Evolutionary conservation across 2,888 invertebrate genomes (phyloP).

Genomic region (Tanaodytes sp.): DNA sequence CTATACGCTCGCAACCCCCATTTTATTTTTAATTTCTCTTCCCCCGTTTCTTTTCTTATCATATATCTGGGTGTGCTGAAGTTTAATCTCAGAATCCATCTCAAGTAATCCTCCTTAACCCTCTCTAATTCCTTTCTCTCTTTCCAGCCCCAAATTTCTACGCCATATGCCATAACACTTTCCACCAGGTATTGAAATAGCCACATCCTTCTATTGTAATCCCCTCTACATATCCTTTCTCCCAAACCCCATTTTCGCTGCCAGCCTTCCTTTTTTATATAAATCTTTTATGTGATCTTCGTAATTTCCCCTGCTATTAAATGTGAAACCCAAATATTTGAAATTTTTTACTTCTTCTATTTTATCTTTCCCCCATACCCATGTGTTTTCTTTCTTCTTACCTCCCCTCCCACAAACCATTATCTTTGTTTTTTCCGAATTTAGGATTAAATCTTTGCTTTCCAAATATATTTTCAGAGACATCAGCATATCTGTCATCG

Average conservation of each 20-base stretch:
- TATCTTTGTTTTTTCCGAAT: neutral
- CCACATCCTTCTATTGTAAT: neutral
- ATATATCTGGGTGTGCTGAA: neutral
- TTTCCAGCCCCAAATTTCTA: slow-evolving; percentile 28
- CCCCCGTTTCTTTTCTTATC: neutral
- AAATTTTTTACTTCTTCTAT: neutral
- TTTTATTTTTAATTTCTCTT: neutral
- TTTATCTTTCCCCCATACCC: neutral
- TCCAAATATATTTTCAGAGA: neutral
- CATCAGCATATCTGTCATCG: neutral
- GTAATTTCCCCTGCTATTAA: too few relatives aligned
- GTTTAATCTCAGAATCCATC: slow-evolving; percentile 15
- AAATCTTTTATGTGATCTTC: neutral
- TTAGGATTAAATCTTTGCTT: neutral
- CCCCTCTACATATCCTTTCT: neutral
- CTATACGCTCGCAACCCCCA: neutral
- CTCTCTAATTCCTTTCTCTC: neutral
- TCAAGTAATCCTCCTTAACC: slow-evolving; percentile 8
- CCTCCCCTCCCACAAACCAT: neutral
- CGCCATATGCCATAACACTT: slow-evolving; percentile 1
- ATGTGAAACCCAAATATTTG: neutral
- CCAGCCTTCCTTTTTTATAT: neutral
- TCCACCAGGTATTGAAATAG: neutral
- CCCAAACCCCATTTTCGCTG: slow-evolving; percentile 1
- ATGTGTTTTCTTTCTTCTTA: neutral